These are phyloP conservation scores for Pitangus sulphuratus DNA, from an alignment of 2,797 vertebrate genomes.

Conservation along the genomic window DNA sequence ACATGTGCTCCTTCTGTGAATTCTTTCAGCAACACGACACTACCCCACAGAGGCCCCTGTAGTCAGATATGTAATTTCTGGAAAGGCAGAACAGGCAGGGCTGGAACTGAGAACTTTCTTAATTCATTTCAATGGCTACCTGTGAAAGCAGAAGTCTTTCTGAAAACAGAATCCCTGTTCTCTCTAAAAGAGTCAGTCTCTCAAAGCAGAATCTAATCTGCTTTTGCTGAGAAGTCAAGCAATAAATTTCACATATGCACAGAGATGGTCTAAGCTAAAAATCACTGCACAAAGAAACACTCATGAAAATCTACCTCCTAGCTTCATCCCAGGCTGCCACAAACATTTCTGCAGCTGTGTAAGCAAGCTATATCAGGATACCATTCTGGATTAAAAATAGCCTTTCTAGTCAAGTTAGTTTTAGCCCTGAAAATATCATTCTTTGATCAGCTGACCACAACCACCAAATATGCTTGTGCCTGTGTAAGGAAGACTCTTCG, in stretches of 20 bases:
- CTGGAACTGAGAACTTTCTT: background rate
- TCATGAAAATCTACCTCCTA: background rate
- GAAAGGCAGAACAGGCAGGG: background rate
- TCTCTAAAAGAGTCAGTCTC: background rate
- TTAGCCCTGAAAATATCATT: background rate
- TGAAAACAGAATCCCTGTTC: background rate
- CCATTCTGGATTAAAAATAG: slow-evolving; percentile 7
- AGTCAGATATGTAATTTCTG: background rate
- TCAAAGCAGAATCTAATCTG: background rate
- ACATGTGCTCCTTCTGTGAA: background rate
- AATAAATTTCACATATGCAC: background rate
- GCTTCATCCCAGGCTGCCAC: background rate
- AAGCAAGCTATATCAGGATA: slow-evolving; percentile 10
- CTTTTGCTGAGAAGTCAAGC: background rate
- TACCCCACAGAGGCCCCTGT: background rate
- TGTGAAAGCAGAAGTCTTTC: background rate
- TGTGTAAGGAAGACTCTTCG: background rate
- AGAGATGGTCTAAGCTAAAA: background rate
- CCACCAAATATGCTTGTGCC: background rate
- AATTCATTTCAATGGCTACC: background rate
- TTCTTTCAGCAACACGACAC: background rate
- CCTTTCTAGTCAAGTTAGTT: background rate
- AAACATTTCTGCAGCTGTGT: slow-evolving; percentile 31
- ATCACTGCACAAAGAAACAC: background rate
- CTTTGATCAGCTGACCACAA: background rate